Evolutionary conservation across 2,888 invertebrate species (phyloP).

Genomic region (Apamea sordens): DNA sequence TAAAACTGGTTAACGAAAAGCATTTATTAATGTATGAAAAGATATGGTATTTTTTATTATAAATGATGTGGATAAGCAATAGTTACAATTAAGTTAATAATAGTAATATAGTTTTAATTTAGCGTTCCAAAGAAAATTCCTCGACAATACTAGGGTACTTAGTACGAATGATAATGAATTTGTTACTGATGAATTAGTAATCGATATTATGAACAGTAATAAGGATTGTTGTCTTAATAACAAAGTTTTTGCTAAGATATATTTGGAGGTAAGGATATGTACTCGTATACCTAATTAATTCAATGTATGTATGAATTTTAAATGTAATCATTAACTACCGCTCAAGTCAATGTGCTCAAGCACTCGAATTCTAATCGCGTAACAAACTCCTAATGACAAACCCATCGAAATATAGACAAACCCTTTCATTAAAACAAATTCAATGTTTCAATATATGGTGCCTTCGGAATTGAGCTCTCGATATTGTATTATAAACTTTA

Average conservation of each 20-base stretch:
- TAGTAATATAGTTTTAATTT: conserved; percentile 3
- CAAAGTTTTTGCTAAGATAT: neutral
- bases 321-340: neutral
- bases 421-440: neutral
- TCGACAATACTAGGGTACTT: conserved; percentile 32
- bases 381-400: neutral
- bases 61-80: neutral
- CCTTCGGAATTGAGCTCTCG: too few relatives aligned
- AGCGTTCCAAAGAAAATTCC: conserved; percentile 30
- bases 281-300: neutral
- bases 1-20: neutral
- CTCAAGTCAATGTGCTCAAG: neutral
- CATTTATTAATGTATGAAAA: neutral
- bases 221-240: neutral
- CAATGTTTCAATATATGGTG: neutral
- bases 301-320: neutral
- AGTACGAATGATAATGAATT: conserved; percentile 13
- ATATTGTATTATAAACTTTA: neutral
- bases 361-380: neutral
- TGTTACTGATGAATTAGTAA: neutral
- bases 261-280: neutral
- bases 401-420: neutral
- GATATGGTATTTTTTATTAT: neutral
- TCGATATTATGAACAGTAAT: neutral
- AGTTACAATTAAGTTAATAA: neutral